These are phyloP conservation scores for Pluvialis apricaria DNA, from an alignment of 2,113 vertebrate species.

Conservation along the genomic window DNA sequence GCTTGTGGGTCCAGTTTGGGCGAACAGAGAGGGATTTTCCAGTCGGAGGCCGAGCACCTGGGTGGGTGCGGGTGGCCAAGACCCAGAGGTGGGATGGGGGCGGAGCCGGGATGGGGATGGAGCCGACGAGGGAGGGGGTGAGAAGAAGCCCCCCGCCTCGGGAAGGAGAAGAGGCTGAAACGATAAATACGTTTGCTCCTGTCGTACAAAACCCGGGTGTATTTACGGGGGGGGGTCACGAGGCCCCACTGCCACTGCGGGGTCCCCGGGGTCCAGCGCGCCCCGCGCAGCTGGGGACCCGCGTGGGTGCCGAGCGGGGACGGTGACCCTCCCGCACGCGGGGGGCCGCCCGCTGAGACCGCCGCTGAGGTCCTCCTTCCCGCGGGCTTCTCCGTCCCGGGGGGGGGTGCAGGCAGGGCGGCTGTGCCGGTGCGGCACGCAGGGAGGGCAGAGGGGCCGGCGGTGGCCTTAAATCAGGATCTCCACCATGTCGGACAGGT, in stretches of 20 bases:
- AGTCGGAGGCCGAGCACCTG: neutral
- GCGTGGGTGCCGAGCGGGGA: fast-evolving
- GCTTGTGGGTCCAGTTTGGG: neutral
- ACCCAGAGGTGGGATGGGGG: neutral
- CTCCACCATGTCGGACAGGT: constrained; percentile 78
- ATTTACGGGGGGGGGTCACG: neutral
- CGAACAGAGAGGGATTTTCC: neutral
- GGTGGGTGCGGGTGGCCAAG: neutral
- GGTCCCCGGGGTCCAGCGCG: neutral
- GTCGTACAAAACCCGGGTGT: neutral
- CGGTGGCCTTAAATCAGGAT: constrained; percentile 69
- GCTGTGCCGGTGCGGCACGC: neutral
- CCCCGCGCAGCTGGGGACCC: neutral
- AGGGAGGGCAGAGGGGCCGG: neutral
- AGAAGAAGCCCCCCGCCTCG: neutral
- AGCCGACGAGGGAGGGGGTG: neutral
- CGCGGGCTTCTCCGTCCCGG: neutral
- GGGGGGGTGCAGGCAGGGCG: neutral
- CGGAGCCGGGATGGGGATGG: neutral
- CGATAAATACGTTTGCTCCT: neutral
- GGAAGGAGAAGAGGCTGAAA: neutral
- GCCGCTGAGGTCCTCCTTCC: neutral
- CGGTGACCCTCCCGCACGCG: neutral
- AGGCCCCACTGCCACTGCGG: fast-evolving
- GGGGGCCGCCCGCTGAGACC: neutral